Base-by-base conservation (phyloP, 1,140 invertebrate species). In the Tetragnatha versicolor region DNA sequence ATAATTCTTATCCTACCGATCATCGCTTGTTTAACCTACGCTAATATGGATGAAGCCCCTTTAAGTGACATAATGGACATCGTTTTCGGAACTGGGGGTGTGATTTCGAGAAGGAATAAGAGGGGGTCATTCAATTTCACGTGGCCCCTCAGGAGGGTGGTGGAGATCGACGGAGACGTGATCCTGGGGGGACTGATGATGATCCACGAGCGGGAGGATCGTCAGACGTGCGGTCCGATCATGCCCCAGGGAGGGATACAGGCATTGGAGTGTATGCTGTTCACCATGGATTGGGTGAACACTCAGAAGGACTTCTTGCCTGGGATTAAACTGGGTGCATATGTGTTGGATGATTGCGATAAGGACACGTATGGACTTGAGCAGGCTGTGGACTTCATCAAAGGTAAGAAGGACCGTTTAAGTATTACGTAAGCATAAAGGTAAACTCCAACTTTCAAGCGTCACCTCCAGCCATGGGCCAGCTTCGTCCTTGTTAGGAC, bases 341-440 rank as follows among this genome's bases (percentile, higher is more conserved):
- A 96, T 83, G 92, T 97, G 31, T 88, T 97, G 61, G 95, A 98
- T 83, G 96, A 98, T 85, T 98, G 96, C 86, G 96, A 98, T 86
- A 94, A 95, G 86, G 96, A 98, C 84, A 98, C 95, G 1, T 97
- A 97, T 84, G 96, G 96, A 3, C 87, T 98, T 35, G 95, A 98
- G 83, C 97, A 98, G 91, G 94, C 95, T 6, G 93, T 98, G 7
- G 95, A 98, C 86, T 98, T 98, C 85, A 98, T 98, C 78, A 95
- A 97, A 92, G 95, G 96, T 97, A 87, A 89, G 12, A 27, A 2
- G 14, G 31, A 60, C 12, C 20, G 22, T 1, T 60, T n/a, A n/a
- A n/a, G n/a, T n/a, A n/a, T n/a, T n/a, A n/a, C n/a, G n/a, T n/a
- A n/a, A n/a, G n/a, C n/a, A n/a, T n/a, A n/a, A n/a, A n/a, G n/a